A percentile compares a stretch with the other conserved stretches of the same genome.
These are phyloP conservation scores for Pogonophryne albipinna DNA, from an alignment of 2,797 vertebrate species.

Conservation along the genomic window DNA sequence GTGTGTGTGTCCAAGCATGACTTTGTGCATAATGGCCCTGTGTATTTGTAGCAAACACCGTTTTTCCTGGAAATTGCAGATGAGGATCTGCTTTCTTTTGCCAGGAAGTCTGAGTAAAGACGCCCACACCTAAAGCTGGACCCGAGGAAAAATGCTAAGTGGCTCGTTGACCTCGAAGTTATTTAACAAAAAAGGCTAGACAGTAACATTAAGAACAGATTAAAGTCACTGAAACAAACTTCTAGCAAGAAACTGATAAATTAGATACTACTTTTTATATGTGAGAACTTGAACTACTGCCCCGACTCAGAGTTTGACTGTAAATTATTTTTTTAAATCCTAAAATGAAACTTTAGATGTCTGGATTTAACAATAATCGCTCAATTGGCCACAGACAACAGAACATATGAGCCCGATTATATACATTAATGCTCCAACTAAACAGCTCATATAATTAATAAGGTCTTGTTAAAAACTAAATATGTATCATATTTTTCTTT, in stretches of 20 bases:
- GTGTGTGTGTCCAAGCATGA: conserved; percentile 51
- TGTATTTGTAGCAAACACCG: conserved; percentile 83
- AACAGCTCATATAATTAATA: conserved; percentile 66
- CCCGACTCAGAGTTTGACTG: background rate
- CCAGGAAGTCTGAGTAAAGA: conserved; percentile 59
- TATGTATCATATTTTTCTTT: conserved; percentile 57
- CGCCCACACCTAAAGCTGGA: conserved; percentile 38
- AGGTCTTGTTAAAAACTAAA: conserved; percentile 54
- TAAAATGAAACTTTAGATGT: conserved; percentile 10
- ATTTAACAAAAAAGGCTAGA: conserved; percentile 16
- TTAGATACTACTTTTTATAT: background rate
- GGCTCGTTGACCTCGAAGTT: conserved; percentile 8
- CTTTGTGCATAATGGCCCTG: conserved; percentile 71
- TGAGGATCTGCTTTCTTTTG: conserved; percentile 72
- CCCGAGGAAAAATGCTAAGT: conserved; percentile 42
- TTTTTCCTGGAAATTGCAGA: conserved; percentile 80
- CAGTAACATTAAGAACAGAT: background rate
- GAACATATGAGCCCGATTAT: conserved; percentile 56
- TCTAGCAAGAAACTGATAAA: background rate
- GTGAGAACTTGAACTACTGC: background rate
- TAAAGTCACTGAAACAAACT: conserved; percentile 6
- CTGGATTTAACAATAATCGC: conserved; percentile 33
- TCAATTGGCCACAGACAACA: conserved; percentile 14
- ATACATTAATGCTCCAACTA: conserved; percentile 47
- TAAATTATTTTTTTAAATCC: conserved; percentile 3